Evolutionary conservation across 2,797 vertebrate species (phyloP).

Genomic region (Alfaro cultratus): DNA sequence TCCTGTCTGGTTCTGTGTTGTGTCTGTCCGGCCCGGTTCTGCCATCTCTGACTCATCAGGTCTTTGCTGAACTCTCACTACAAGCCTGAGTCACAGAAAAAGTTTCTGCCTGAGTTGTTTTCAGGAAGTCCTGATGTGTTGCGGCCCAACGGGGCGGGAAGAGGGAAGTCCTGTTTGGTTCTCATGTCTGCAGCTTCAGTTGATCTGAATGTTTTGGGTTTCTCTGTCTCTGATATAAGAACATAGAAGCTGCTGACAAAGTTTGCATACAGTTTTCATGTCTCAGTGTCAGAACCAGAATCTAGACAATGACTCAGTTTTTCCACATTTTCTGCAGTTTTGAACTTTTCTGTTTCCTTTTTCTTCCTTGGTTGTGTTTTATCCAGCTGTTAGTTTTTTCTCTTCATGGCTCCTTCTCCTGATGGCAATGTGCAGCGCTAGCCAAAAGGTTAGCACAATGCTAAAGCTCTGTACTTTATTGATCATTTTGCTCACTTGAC

Average conservation of each 20-base stretch:
- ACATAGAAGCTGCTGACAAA: too few species aligned
- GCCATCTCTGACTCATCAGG: conserved; percentile 27
- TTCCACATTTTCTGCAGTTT: background rate
- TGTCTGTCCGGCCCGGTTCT: conserved; percentile 31
- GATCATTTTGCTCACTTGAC: background rate
- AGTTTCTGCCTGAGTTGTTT: background rate
- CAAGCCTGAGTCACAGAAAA: conserved; percentile 17
- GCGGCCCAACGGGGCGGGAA: background rate
- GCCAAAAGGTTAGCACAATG: background rate
- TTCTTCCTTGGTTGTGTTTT: background rate
- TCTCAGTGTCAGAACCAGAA: background rate
- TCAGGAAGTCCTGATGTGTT: conserved; percentile 14
- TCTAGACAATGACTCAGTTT: background rate
- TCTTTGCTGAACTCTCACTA: conserved; percentile 1
- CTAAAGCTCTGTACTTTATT: background rate
- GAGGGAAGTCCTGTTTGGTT: conserved; percentile 1
- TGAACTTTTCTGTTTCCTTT: background rate
- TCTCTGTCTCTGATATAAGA: background rate
- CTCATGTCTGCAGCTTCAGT: background rate
- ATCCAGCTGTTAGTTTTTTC: background rate
- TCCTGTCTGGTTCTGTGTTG: conserved; percentile 52
- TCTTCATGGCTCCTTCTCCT: background rate
- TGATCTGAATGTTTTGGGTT: background rate
- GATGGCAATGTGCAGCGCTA: background rate
- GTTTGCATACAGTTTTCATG: background rate